These are phyloP conservation scores for Lagenorhynchus albirostris DNA, from an alignment of 2,113 vertebrate species.

Conservation along the genomic window DNA sequence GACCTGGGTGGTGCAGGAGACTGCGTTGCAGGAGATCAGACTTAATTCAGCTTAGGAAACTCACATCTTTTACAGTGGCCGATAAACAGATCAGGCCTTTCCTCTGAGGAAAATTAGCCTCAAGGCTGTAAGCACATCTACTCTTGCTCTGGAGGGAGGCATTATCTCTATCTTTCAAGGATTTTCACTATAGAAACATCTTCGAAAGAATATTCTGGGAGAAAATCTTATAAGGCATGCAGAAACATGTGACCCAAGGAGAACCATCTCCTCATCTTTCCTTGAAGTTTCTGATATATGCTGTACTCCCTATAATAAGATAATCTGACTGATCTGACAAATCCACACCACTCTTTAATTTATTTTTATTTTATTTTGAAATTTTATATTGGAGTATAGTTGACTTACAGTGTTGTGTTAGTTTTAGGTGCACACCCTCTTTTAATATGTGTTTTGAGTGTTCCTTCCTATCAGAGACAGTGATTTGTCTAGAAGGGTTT, in stretches of 20 bases:
- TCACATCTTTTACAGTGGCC: background rate
- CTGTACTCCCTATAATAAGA: background rate
- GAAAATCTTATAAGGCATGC: background rate
- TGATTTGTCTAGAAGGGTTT: background rate
- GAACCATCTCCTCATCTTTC: background rate
- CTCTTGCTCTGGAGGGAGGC: background rate
- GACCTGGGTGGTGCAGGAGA: background rate
- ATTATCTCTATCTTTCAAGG: background rate
- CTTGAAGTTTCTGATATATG: background rate
- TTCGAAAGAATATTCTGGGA: background rate
- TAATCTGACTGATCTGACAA: background rate
- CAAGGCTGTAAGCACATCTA: background rate
- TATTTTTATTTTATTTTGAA: background rate
- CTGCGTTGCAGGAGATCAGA: background rate
- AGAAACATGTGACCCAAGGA: background rate
- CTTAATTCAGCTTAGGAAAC: background rate
- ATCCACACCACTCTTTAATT: background rate
- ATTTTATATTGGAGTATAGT: background rate
- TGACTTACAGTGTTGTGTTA: background rate
- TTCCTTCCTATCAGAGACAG: background rate
- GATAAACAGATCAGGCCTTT: background rate
- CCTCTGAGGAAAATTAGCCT: background rate
- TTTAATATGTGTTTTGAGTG: background rate
- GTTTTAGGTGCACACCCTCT: background rate
- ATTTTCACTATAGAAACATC: background rate